Conservation (phyloP, 2,797 vertebrate genomes). For the Enteromius treurensis region DNA sequence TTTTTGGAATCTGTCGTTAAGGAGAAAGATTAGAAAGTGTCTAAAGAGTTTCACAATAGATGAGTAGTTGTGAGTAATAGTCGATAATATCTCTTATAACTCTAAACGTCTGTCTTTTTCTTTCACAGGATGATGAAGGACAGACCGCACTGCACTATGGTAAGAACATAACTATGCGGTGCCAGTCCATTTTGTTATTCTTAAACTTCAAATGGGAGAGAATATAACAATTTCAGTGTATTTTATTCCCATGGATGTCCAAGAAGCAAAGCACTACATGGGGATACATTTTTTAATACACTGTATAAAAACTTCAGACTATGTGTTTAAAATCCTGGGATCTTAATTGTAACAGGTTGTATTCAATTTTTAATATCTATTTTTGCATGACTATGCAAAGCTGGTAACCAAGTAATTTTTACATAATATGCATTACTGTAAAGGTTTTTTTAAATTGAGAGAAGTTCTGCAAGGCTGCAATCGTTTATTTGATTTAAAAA, state of each 20-base stretch:
- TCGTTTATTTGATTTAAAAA: background rate
- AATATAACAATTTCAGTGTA: background rate
- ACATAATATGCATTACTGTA: background rate
- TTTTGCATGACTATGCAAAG: background rate
- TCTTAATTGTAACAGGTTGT: background rate
- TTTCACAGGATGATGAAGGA: slow-evolving; percentile 92
- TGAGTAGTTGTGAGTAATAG: background rate
- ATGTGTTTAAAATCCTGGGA: background rate
- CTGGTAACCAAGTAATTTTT: background rate
- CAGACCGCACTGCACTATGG: slow-evolving; percentile 97
- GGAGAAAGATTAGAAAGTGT: slow-evolving; percentile 15
- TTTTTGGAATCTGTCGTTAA: background rate
- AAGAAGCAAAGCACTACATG: background rate
- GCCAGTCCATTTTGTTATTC: no score
- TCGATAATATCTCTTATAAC: background rate
- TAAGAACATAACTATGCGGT: slow-evolving; percentile 73
- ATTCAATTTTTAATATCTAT: background rate
- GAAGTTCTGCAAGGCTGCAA: background rate
- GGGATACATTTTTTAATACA: background rate
- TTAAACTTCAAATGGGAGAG: background rate
- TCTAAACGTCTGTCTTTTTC: slow-evolving; percentile 59
- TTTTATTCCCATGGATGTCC: background rate
- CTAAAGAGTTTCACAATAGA: background rate
- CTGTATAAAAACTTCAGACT: background rate
- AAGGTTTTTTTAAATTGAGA: background rate